Evolutionary conservation across 2,113 vertebrate genomes (phyloP).

Genomic region (Pampusana beccarii): DNA sequence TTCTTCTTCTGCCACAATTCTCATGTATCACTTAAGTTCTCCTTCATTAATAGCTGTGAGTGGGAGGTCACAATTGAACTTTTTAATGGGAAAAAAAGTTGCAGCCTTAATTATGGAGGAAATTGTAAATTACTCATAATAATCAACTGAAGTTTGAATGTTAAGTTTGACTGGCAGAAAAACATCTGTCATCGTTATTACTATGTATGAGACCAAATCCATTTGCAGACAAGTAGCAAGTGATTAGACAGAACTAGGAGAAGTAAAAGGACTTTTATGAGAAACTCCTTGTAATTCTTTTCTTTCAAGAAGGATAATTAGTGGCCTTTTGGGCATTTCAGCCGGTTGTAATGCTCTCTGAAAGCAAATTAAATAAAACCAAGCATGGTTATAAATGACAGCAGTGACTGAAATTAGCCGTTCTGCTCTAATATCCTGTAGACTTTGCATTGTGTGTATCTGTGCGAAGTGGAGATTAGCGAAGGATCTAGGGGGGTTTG

Average conservation of each 20-base stretch:
- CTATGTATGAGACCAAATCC: constrained; percentile 46
- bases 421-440: neutral
- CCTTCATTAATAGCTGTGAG: constrained; percentile 17
- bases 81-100: constrained; percentile 30
- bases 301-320: constrained; percentile 45
- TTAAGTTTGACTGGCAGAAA: constrained; percentile 54
- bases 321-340: constrained; percentile 14
- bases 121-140: constrained; percentile 47
- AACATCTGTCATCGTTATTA: constrained; percentile 59
- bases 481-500: neutral
- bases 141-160: constrained; percentile 46
- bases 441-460: neutral
- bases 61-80: constrained; percentile 47
- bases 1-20: neutral
- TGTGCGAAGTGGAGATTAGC: neutral
- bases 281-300: constrained; percentile 29
- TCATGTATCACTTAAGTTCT: neutral
- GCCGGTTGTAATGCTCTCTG: neutral
- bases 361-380: constrained; percentile 43
- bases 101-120: constrained; percentile 37
- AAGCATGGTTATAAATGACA: neutral
- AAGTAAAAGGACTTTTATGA: constrained; percentile 37
- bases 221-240: constrained; percentile 59
- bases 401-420: neutral
- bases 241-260: constrained; percentile 49